Percentiles rank a stretch among this genome's conserved stretches.
Evolutionary conservation across 2,113 vertebrate species (phyloP).

Genomic region (Tyto alba): DNA sequence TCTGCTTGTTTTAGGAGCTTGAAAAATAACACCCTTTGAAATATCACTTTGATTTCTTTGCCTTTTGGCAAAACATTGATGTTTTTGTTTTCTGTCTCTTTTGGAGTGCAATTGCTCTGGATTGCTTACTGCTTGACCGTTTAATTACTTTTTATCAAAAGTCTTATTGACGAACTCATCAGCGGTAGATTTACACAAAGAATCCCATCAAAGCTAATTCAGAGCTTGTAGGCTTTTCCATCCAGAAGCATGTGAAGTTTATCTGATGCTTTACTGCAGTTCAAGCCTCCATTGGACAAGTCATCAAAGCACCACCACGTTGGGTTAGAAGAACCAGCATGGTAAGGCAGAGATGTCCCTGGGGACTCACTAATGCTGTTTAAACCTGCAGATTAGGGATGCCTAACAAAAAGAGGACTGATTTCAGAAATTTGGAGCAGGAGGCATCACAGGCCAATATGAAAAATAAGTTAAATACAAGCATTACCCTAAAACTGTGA

Average conservation of each 20-base stretch:
- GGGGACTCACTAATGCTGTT: background rate
- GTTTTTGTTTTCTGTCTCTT: background rate
- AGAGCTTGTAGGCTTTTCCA: background rate
- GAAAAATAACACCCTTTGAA: background rate
- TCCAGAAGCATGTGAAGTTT: background rate
- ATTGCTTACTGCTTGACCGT: background rate
- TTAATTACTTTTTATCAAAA: slow-evolving; percentile 21
- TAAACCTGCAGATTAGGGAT: background rate
- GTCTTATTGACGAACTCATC: background rate
- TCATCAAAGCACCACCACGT: background rate
- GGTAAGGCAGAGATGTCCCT: background rate
- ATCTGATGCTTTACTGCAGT: background rate
- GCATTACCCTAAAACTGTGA: background rate
- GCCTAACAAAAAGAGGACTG: background rate
- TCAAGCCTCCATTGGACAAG: background rate
- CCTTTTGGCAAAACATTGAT: background rate
- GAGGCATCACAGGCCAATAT: background rate
- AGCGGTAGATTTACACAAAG: background rate
- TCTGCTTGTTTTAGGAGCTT: background rate
- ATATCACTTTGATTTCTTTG: background rate
- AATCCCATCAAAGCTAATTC: background rate
- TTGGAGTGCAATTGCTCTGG: background rate
- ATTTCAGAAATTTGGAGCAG: background rate
- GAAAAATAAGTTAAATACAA: background rate
- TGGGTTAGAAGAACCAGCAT: background rate